Conservation (phyloP, 2,113 vertebrate genomes). For the Passer domesticus region DNA sequence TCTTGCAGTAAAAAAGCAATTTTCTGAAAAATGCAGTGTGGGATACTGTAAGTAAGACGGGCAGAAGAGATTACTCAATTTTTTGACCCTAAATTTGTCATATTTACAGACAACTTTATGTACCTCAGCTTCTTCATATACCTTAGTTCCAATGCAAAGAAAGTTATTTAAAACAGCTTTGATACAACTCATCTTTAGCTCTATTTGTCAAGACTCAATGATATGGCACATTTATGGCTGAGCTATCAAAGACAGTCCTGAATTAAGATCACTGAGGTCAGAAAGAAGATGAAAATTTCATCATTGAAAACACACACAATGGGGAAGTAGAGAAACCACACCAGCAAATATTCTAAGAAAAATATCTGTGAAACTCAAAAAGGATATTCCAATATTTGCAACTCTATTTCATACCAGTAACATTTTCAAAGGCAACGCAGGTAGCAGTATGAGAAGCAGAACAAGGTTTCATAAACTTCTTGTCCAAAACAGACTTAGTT, state of each 20-base stretch:
- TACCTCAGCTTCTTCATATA: background rate
- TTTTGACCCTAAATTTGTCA: background rate
- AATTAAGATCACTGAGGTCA: background rate
- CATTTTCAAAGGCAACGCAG: background rate
- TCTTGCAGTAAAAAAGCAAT: background rate
- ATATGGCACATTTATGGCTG: background rate
- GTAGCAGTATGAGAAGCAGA: background rate
- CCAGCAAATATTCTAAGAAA: background rate
- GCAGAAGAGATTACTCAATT: background rate
- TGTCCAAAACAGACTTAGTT: background rate
- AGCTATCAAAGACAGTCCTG: background rate
- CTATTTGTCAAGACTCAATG: background rate
- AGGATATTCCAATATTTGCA: background rate
- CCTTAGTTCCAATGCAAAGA: background rate
- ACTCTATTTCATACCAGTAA: background rate
- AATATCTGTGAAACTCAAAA: background rate
- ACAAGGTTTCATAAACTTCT: background rate
- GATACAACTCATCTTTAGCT: background rate
- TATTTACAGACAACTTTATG: background rate
- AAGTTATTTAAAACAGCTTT: conserved; percentile 30
- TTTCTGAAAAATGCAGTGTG: background rate
- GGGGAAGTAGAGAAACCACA: background rate
- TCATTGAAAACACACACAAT: background rate
- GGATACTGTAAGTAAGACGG: background rate
- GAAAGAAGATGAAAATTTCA: background rate